phyloP scores from a whole-genome alignment of 2,113 vertebrate species.

The Synchiropus splendidus region DNA sequence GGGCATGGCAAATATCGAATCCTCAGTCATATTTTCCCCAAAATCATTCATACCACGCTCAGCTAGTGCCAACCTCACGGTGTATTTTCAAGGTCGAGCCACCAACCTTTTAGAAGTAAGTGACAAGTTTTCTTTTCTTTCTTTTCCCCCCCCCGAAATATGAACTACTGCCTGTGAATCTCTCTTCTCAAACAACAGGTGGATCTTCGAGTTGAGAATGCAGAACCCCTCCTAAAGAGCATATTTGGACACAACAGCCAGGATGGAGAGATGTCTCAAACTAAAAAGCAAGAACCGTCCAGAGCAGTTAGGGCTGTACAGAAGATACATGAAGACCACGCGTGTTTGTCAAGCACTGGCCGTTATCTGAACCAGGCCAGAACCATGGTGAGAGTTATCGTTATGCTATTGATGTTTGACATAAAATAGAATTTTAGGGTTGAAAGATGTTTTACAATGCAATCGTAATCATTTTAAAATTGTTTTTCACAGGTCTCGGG shows the following conservation, averaged over 20 bases:
- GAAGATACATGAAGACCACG: conserved; percentile 15
- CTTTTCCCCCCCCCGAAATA: neutral
- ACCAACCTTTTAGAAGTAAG: conserved; percentile 79
- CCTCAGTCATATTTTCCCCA: conserved; percentile 75
- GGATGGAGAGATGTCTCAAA: conserved; percentile 9
- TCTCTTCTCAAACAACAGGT: conserved; percentile 33
- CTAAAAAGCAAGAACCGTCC: conserved; percentile 2
- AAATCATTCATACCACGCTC: conserved; percentile 76
- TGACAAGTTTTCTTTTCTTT: conserved; percentile 3
- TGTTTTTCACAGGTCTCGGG: conserved; percentile 56
- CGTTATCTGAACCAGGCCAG: conserved; percentile 62
- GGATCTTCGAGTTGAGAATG: conserved; percentile 53
- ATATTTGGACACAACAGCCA: conserved; percentile 30
- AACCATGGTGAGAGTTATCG: conserved; percentile 63
- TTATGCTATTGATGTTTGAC: neutral
- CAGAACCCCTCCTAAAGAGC: conserved; percentile 51
- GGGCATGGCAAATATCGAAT: conserved; percentile 72
- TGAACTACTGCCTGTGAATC: neutral
- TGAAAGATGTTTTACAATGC: too few species aligned
- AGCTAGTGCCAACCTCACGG: conserved; percentile 67
- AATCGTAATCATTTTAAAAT: too few species aligned
- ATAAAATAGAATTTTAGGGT: too few species aligned
- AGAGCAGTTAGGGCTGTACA: conserved; percentile 5
- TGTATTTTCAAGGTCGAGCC: conserved; percentile 68
- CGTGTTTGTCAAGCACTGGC: conserved; percentile 58